phyloP scores from a whole-genome alignment of 2,113 vertebrate genomes.

The Xenotilapia caudafasciata region DNA sequence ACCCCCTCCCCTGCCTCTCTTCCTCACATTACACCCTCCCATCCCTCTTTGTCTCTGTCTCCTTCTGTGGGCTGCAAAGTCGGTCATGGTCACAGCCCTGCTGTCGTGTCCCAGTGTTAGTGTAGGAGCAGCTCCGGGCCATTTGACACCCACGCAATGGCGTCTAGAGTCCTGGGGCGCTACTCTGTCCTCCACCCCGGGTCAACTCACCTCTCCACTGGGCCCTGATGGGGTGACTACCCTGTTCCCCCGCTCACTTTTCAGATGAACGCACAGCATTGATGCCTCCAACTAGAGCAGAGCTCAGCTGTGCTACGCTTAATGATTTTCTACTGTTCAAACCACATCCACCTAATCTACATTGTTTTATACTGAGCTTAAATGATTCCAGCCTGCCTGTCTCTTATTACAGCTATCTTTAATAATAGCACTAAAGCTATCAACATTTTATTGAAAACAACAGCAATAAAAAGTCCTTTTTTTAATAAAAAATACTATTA shows the following conservation, averaged over 20 bases:
- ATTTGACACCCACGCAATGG: slow-evolving; percentile 61
- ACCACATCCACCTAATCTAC: background rate
- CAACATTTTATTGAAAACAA: background rate
- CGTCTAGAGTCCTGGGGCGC: slow-evolving; percentile 52
- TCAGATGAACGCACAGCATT: slow-evolving; percentile 34
- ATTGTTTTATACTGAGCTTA: background rate
- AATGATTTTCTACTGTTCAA: slow-evolving; percentile 1
- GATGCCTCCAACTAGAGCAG: slow-evolving; percentile 24
- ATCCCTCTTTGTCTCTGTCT: slow-evolving; percentile 59
- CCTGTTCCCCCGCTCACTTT: background rate
- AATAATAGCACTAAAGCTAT: background rate
- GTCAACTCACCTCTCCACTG: slow-evolving; percentile 60
- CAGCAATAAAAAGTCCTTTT: background rate
- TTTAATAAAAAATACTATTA: background rate
- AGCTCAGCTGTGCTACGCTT: background rate
- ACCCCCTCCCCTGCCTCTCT: background rate
- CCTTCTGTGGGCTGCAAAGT: slow-evolving; percentile 64
- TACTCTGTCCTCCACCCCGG: slow-evolving; percentile 59
- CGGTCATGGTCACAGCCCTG: slow-evolving; percentile 69
- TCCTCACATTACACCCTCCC: slow-evolving; percentile 31
- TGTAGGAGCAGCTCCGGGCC: slow-evolving; percentile 34
- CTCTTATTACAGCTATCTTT: background rate
- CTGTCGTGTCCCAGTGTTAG: slow-evolving; percentile 45
- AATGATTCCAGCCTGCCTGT: background rate
- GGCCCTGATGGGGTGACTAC: slow-evolving; percentile 49